A percentile compares a stretch with the other conserved stretches of the same genome.
Evolutionary conservation across 2,888 invertebrate genomes (phyloP).

Genomic region (Brassicogethes aeneus): DNA sequence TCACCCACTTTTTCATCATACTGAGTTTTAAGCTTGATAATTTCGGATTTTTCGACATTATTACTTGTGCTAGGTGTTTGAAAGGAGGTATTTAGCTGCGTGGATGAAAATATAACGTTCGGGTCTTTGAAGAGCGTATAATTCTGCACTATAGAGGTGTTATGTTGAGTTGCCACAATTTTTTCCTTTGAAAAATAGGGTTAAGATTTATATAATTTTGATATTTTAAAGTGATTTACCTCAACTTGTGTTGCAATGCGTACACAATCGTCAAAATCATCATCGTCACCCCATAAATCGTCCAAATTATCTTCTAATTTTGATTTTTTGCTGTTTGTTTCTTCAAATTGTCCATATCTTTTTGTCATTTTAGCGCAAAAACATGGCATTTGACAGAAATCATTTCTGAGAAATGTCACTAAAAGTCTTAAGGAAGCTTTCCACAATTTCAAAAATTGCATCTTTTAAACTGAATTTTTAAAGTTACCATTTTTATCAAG

Average conservation of each 20-base stretch:
- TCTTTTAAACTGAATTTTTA: too few species aligned
- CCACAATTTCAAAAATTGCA: too few species aligned
- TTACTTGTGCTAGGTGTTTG: slow-evolving; percentile 14
- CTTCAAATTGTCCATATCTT: slow-evolving; percentile 13
- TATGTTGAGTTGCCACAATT: slow-evolving; percentile 9
- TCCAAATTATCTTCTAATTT: slow-evolving; percentile 25
- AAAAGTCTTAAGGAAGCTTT: too few species aligned
- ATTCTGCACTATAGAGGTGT: slow-evolving; percentile 21
- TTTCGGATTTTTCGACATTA: slow-evolving; percentile 12
- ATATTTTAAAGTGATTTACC: slow-evolving; percentile 13
- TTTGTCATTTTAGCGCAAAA: slow-evolving; percentile 20
- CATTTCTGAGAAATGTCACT: too few species aligned
- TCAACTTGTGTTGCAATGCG: slow-evolving; percentile 30
- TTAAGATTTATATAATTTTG: neutral
- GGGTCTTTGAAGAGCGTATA: slow-evolving; percentile 26
- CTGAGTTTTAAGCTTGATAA: slow-evolving; percentile 36
- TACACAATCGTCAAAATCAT: slow-evolving; percentile 31
- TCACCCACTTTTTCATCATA: slow-evolving; percentile 51
- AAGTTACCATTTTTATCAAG: too few species aligned
- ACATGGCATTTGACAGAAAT: too few species aligned
- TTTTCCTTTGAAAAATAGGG: slow-evolving; percentile 15
- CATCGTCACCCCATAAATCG: slow-evolving; percentile 31
- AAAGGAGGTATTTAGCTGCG: slow-evolving; percentile 14
- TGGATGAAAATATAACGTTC: slow-evolving; percentile 16
- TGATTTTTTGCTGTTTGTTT: slow-evolving; percentile 20